Evolutionary conservation across 2,113 vertebrate species (phyloP).

Genomic region (Riparia riparia): DNA sequence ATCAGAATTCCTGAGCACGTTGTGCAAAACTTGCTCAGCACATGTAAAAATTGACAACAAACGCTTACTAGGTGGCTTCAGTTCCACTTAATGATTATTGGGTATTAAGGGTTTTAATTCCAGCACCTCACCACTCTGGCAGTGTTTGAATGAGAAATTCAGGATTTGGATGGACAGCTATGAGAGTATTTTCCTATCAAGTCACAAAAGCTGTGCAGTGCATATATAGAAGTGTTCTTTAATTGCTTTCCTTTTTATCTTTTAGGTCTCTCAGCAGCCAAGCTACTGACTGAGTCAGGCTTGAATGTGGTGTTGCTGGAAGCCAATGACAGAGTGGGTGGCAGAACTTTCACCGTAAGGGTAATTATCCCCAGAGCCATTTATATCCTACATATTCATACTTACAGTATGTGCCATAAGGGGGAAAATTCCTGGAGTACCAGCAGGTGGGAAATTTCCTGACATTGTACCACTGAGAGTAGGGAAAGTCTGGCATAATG

Average conservation of each 20-base stretch:
- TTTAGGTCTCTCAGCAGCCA: slow-evolving; percentile 92
- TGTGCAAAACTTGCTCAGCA: background rate
- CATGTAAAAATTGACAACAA: background rate
- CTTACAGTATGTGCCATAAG: background rate
- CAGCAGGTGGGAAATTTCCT: background rate
- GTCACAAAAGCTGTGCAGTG: background rate
- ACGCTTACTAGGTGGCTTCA: background rate
- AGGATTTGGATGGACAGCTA: background rate
- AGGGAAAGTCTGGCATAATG: background rate
- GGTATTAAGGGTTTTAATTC: background rate
- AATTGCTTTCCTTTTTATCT: slow-evolving; percentile 12
- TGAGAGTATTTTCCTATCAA: background rate
- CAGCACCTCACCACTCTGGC: fast-evolving
- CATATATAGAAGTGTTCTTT: background rate
- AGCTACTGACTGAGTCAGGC: slow-evolving; percentile 87
- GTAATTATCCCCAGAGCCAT: slow-evolving; percentile 75
- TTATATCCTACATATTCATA: background rate
- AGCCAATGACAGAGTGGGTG: slow-evolving; percentile 92
- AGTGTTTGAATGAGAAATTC: background rate
- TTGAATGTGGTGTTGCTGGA: slow-evolving; percentile 90
- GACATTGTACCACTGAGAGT: background rate
- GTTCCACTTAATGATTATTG: background rate
- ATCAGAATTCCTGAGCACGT: background rate
- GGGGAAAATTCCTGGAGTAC: background rate
- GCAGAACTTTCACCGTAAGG: slow-evolving; percentile 90